phyloP scores from a whole-genome alignment of 2,888 invertebrate species.

The Heliconius erato region DNA sequence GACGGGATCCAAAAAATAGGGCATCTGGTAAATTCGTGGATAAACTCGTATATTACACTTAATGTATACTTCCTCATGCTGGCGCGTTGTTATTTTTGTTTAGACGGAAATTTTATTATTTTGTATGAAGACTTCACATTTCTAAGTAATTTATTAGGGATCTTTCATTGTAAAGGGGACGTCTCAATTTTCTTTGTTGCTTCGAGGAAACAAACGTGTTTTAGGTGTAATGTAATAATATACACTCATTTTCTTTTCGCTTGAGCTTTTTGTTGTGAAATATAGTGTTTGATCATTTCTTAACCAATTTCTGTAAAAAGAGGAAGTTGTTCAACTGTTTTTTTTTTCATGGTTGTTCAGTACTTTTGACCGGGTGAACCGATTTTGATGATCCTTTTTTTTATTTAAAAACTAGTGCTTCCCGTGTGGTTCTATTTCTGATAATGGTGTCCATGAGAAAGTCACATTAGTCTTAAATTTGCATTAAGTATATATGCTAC shows the following conservation, averaged over 20 bases:
- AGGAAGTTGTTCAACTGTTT: too few relatives aligned
- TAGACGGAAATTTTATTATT: slow-evolving; percentile 48
- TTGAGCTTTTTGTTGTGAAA: not conserved
- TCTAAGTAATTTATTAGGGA: slow-evolving; percentile 21
- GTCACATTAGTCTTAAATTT: too few relatives aligned
- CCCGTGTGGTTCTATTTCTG: too few relatives aligned
- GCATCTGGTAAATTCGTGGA: slow-evolving; percentile 65
- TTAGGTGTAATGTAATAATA: not conserved
- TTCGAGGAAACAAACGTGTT: not conserved
- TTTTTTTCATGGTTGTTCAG: too few relatives aligned
- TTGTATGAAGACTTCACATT: slow-evolving; percentile 36
- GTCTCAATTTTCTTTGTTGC: not conserved
- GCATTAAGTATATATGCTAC: too few relatives aligned
- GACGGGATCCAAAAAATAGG: slow-evolving; percentile 64
- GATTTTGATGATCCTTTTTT: too few relatives aligned
- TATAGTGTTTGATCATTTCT: not conserved
- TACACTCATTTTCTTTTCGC: not conserved
- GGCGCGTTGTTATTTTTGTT: slow-evolving; percentile 47
- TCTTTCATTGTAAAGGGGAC: slow-evolving; percentile 19
- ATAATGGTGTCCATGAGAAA: too few relatives aligned
- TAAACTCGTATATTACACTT: slow-evolving; percentile 67
- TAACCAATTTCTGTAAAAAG: too few relatives aligned
- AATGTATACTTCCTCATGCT: slow-evolving; percentile 57
- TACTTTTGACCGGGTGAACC: too few relatives aligned
- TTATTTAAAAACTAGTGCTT: too few relatives aligned